Conservation (phyloP, 2,888 invertebrate species). For the Kryphioiulus occultus region DNA sequence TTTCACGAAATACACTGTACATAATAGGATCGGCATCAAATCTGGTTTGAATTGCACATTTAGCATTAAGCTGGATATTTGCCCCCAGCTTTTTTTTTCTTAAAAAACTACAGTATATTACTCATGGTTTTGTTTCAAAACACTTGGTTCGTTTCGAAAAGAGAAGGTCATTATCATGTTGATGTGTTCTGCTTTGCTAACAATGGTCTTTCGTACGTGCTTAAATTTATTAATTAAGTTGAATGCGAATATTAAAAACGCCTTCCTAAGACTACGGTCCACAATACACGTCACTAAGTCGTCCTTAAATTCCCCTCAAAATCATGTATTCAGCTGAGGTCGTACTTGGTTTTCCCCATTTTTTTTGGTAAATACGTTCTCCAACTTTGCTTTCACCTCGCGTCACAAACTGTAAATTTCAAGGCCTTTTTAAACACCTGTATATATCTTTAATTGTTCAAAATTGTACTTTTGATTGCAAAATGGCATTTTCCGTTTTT, state of each 20-base stretch:
- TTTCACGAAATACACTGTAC: too few species aligned
- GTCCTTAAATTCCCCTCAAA: neutral
- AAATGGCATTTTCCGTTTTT: too few species aligned
- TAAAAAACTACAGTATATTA: neutral
- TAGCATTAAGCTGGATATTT: neutral
- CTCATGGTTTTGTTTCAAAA: neutral
- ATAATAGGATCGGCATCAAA: too few species aligned
- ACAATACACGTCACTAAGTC: neutral
- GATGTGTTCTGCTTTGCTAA: neutral
- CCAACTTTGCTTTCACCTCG: neutral
- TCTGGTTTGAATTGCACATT: too few species aligned
- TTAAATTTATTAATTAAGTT: neutral
- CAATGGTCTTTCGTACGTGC: neutral
- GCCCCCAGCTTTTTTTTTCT: neutral
- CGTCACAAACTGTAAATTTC: neutral
- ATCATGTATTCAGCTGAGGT: neutral
- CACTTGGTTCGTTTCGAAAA: neutral
- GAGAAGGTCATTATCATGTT: neutral
- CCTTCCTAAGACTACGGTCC: conserved; percentile 1
- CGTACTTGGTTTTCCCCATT: neutral
- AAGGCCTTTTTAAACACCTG: neutral
- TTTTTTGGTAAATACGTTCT: neutral
- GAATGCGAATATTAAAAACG: neutral
- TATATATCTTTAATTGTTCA: too few species aligned
- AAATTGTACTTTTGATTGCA: neutral